A percentile compares a stretch with the other conserved stretches of the same genome.
Conservation (phyloP, 1,140 invertebrate genomes). For the Ceratosolen fusciceps region DNA sequence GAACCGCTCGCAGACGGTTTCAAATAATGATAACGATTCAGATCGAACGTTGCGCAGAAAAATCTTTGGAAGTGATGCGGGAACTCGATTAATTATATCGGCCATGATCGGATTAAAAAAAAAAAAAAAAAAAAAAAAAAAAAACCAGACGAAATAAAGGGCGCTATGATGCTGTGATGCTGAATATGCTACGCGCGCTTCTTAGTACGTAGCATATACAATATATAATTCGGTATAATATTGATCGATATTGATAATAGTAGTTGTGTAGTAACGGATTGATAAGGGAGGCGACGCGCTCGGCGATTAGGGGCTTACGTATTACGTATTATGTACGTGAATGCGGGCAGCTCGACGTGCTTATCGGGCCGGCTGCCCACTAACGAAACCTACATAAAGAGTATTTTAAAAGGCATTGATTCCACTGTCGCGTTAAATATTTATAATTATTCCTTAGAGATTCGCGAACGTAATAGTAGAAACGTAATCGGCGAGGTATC, state of each 20-base stretch:
- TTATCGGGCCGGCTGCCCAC: no score
- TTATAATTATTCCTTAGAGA: background rate
- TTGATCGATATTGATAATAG: conserved; percentile 55
- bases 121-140: no score
- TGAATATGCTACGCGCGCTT: conserved; percentile 67
- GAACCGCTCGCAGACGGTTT: no score
- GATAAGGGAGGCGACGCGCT: conserved; percentile 22
- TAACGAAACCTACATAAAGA: background rate
- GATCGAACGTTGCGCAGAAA: conserved; percentile 25
- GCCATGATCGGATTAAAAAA: conserved; percentile 61
- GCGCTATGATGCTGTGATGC: conserved; percentile 72
- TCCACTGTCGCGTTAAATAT: background rate
- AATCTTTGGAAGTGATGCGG: conserved; percentile 41
- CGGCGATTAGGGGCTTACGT: background rate
- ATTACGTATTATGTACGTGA: background rate
- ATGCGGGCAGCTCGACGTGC: no score
- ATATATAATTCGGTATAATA: conserved; percentile 50
- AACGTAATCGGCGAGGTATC: no score
- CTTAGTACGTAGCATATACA: conserved; percentile 17
- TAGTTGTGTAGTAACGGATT: conserved; percentile 56
- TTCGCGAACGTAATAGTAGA: no score
- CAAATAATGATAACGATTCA: no score
- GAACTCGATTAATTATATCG: conserved; percentile 58
- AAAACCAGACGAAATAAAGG: no score
- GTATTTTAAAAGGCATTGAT: background rate